Evolutionary conservation across 2,113 vertebrate genomes (phyloP).

Genomic region (Paratilapia polleni): DNA sequence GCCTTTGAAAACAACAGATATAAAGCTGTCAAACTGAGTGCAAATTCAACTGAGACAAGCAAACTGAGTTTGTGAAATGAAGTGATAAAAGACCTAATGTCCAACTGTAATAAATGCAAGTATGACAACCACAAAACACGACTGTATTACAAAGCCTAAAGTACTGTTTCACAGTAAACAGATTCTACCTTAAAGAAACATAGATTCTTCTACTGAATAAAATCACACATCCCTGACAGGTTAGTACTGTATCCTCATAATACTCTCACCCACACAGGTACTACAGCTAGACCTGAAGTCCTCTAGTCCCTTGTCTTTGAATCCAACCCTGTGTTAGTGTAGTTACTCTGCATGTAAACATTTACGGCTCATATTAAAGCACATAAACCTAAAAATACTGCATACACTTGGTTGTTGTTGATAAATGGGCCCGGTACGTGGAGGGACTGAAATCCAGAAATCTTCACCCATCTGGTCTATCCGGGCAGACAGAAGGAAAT

Average conservation of each 20-base stretch:
- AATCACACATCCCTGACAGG: not conserved
- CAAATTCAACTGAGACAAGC: not conserved
- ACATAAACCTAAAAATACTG: not conserved
- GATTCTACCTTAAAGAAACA: not conserved
- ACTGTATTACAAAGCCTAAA: not conserved
- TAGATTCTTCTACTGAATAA: not conserved
- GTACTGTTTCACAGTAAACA: no score
- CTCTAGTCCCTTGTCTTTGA: not conserved
- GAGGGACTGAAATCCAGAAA: slow-evolving; percentile 10
- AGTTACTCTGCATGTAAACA: not conserved
- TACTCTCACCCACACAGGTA: not conserved
- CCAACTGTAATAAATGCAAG: not conserved
- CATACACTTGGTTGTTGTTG: not conserved
- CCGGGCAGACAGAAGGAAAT: slow-evolving; percentile 41
- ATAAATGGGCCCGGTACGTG: not conserved
- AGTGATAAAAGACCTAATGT: not conserved
- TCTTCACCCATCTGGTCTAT: slow-evolving; percentile 29
- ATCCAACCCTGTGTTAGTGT: not conserved
- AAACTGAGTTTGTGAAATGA: not conserved
- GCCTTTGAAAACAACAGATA: not conserved
- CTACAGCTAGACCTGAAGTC: not conserved
- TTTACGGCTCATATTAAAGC: not conserved
- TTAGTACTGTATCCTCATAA: not conserved
- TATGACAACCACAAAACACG: not conserved
- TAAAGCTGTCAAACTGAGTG: not conserved